Evolutionary conservation across 2,797 vertebrate genomes (phyloP), one percentile per base, ranked within the genome.

Genomic region (Sebastes elongatus): DNA sequence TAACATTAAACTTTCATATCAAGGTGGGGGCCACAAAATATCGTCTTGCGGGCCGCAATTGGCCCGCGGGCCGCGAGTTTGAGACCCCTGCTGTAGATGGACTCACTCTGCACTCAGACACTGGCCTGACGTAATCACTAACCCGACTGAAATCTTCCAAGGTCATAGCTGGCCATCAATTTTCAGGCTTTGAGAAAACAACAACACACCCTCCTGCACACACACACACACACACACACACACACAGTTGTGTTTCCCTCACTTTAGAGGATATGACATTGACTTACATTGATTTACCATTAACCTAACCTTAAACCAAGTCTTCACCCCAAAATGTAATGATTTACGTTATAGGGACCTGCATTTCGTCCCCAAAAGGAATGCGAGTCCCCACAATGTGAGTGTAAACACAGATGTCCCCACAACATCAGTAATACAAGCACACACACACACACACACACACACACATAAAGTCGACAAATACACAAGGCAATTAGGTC

Each of bases 31-130:
- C n/a, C n/a, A n/a, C n/a, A n/a, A n/a, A n/a, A n/a, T n/a, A n/a
- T n/a, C n/a, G n/a, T n/a, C n/a, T n/a, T n/a, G n/a, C n/a, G n/a
- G n/a, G n/a, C n/a, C n/a, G n/a, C n/a, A n/a, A n/a, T n/a, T n/a
- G n/a, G n/a, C n/a, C n/a, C n/a, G n/a, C n/a, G n/a, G n/a, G n/a
- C n/a, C n/a, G n/a, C n/a, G n/a, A n/a, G n/a, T n/a, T n/a, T n/a
- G n/a, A n/a, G n/a, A n/a, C n/a, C n/a, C n/a, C n/a, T n/a, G n/a
- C n/a, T n/a, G n/a, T n/a, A n/a, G n/a, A n/a, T n/a, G 59, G 71
- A 83, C 63, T 77, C 78, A 38, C 68, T 85, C 73, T 79, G 72
- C 82, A 86, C 86, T 80, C 87, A 89, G 76, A 87, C 64, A 2
- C 46, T 7, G 42, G 56, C 65, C 52, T 35, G 52, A 78, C 32